phyloP scores from a whole-genome alignment of 2,888 invertebrate species.

The Mactromeris polynyma region DNA sequence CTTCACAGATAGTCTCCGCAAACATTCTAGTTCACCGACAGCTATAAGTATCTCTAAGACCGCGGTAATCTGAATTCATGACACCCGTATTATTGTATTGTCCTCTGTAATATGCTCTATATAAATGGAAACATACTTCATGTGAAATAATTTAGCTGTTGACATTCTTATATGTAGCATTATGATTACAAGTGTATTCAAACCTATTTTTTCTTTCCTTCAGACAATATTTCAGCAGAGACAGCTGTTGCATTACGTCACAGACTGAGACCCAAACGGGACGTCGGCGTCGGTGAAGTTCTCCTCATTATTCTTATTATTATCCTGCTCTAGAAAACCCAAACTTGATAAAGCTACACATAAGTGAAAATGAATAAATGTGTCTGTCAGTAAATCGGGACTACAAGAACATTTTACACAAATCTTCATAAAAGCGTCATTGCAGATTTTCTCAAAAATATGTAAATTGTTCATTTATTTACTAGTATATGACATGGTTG shows the following conservation, averaged over 20 bases:
- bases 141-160: not conserved
- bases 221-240: not conserved
- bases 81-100: too few relatives aligned
- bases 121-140: too few relatives aligned
- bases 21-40: not conserved
- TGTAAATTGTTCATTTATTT: too few relatives aligned
- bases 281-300: constrained; percentile 37
- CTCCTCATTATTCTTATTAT: constrained; percentile 15
- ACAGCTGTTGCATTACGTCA: not conserved
- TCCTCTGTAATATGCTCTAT: too few relatives aligned
- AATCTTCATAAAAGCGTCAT: too few relatives aligned
- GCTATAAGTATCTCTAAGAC: too few relatives aligned
- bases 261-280: constrained; percentile 30
- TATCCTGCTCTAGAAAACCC: constrained; percentile 27
- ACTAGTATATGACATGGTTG: too few relatives aligned
- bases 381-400: too few relatives aligned
- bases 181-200: not conserved
- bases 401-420: too few relatives aligned
- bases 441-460: too few relatives aligned
- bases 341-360: not conserved
- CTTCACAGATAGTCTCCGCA: not conserved
- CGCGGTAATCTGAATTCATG: too few relatives aligned
- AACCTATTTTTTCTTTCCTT: not conserved
- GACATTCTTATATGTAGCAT: not conserved
- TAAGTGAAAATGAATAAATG: too few relatives aligned